Evolutionary conservation across 92 coral and sea anemone genomes (phyloP).

Genomic region (Palythoa grandis): DNA sequence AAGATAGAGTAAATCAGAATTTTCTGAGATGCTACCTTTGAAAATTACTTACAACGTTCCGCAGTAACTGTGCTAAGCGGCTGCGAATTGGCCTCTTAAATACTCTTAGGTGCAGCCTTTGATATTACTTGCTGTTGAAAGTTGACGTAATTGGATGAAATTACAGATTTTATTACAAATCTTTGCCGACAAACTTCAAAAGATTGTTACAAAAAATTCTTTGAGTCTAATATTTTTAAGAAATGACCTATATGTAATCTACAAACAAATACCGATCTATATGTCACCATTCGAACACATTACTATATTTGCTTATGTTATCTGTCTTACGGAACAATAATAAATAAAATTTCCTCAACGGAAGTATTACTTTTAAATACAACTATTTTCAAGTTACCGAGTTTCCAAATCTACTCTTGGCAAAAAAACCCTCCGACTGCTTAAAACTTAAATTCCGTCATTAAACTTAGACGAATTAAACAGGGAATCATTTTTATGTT

Average conservation of each 20-base stretch:
- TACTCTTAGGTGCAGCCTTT: slow-evolving; percentile 31
- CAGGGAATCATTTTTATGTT: background rate
- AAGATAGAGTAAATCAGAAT: background rate
- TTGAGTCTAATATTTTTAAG: background rate
- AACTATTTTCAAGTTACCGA: background rate
- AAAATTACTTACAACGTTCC: background rate
- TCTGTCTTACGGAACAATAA: too few relatives aligned
- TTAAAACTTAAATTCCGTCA: background rate
- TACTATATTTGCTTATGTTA: background rate
- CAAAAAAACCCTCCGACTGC: background rate
- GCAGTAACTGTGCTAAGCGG: slow-evolving; percentile 5
- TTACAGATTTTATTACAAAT: slow-evolving; percentile 34
- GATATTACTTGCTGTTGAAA: slow-evolving; percentile 48
- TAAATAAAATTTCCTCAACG: background rate
- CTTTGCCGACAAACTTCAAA: slow-evolving; percentile 35
- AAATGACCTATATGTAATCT: too few relatives aligned
- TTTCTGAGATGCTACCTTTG: background rate
- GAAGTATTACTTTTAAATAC: background rate
- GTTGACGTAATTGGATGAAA: slow-evolving; percentile 41
- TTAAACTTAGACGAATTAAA: background rate
- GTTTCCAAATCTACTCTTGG: background rate
- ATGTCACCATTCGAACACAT: background rate
- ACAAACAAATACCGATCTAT: background rate
- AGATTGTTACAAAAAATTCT: slow-evolving; percentile 4
- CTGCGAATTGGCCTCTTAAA: slow-evolving; percentile 25